A percentile compares a stretch with the other conserved stretches of the same genome.
Evolutionary conservation across 1,140 invertebrate genomes (phyloP).

Genomic region (Drosophila trapezifrons): DNA sequence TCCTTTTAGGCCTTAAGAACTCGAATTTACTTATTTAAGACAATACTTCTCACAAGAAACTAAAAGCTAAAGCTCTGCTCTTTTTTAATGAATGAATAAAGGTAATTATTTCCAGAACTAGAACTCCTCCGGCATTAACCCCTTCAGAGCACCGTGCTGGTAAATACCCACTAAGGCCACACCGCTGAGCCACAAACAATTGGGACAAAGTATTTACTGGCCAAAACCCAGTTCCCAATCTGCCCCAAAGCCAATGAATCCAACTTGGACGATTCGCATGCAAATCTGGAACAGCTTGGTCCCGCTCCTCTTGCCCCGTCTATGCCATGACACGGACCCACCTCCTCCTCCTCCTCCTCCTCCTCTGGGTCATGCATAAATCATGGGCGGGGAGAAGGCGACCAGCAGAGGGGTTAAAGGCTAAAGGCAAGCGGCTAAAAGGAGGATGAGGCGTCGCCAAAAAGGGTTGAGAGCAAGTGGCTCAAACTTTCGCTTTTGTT

Average conservation of each 20-base stretch:
- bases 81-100: not conserved
- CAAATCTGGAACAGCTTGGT: constrained; percentile 65
- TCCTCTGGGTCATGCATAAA: constrained; percentile 70
- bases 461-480: constrained; percentile 67
- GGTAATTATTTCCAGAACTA: not conserved
- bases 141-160: not conserved
- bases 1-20: too few species aligned
- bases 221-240: constrained; percentile 30
- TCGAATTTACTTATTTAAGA: too few species aligned
- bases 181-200: constrained; percentile 11
- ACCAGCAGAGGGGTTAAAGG: constrained; percentile 5
- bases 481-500: constrained; percentile 72
- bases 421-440: constrained; percentile 10
- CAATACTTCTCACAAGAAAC: too few species aligned
- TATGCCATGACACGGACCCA: too few species aligned
- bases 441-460: constrained; percentile 1
- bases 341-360: not conserved
- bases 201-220: constrained; percentile 32
- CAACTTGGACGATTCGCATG: constrained; percentile 63
- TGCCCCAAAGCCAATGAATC: constrained; percentile 43
- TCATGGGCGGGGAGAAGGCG: constrained; percentile 49
- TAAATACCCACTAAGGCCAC: constrained; percentile 4
- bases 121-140: not conserved
- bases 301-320: too few species aligned
- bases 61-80: too few species aligned